Conservation (phyloP, 2,797 vertebrate genomes). For the Vipera latastei region DNA sequence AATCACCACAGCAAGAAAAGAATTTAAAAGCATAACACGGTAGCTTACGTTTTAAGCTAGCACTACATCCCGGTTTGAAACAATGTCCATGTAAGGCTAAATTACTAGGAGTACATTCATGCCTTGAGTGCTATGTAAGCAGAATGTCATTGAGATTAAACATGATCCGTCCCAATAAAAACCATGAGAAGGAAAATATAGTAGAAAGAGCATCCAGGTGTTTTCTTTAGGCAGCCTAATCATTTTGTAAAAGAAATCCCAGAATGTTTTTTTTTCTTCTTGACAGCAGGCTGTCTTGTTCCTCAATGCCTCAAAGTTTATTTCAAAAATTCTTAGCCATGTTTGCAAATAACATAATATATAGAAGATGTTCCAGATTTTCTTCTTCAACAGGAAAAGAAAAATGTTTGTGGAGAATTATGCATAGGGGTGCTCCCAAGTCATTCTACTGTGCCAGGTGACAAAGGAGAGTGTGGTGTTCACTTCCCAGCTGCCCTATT, state of each 20-base stretch:
- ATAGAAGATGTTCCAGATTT: conserved; percentile 9
- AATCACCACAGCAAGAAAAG: not conserved
- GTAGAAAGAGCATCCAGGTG: not conserved
- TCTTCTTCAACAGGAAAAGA: not conserved
- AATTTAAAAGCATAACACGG: conserved; percentile 11
- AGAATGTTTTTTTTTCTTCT: not conserved
- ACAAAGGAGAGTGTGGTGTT: not conserved
- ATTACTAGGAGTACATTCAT: conserved; percentile 9
- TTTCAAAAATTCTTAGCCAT: not conserved
- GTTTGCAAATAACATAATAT: not conserved
- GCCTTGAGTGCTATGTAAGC: conserved; percentile 15
- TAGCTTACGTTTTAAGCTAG: not conserved
- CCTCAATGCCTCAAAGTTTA: not conserved
- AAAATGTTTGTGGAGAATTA: not conserved
- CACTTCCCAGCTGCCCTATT: not conserved
- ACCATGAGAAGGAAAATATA: not conserved
- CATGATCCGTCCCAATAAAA: conserved; percentile 3
- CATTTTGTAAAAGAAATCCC: conserved; percentile 32
- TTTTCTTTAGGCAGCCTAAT: conserved; percentile 23
- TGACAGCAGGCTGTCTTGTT: not conserved
- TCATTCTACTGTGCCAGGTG: not conserved
- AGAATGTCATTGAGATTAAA: conserved; percentile 4
- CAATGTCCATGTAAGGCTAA: conserved; percentile 17
- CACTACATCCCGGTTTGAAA: not conserved
- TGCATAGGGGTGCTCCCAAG: not conserved